Evolutionary conservation across 1,140 invertebrate genomes (phyloP).

Genomic region (Trichonephila clavata): DNA sequence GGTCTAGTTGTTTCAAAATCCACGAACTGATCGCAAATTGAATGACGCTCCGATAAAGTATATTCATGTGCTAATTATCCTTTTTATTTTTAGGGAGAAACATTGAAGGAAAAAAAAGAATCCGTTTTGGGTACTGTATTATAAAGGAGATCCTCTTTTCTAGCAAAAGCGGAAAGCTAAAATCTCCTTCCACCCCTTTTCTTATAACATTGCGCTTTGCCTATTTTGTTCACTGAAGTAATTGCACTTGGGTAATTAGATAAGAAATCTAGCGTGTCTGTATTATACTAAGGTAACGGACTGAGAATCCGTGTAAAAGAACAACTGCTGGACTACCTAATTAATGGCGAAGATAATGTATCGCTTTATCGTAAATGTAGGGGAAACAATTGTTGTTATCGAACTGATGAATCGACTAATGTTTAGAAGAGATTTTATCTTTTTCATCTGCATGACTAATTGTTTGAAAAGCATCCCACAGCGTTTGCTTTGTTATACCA

Average conservation of each 20-base stretch:
- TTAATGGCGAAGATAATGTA: conserved; percentile 75
- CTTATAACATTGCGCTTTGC: conserved; percentile 54
- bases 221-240: conserved; percentile 65
- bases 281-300: conserved; percentile 75
- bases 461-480: conserved; percentile 60
- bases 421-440: conserved; percentile 74
- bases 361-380: conserved; percentile 72
- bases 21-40: conserved; percentile 43
- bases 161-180: conserved; percentile 6
- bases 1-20: conserved; percentile 39
- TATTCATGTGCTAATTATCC: conserved; percentile 75
- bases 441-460: conserved; percentile 76
- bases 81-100: conserved; percentile 51
- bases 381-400: conserved; percentile 72
- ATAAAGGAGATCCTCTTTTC: conserved; percentile 28
- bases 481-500: conserved; percentile 56
- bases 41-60: conserved; percentile 59
- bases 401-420: conserved; percentile 72
- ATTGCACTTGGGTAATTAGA: conserved; percentile 74
- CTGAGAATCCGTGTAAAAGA: conserved; percentile 67
- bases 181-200: conserved; percentile 40
- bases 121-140: background rate
- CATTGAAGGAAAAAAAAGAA: background rate
- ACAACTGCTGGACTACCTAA: conserved; percentile 68
- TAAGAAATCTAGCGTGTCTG: conserved; percentile 74